Evolutionary conservation across 1,140 invertebrate genomes (phyloP).

Genomic region (Contarinia nasturtii): DNA sequence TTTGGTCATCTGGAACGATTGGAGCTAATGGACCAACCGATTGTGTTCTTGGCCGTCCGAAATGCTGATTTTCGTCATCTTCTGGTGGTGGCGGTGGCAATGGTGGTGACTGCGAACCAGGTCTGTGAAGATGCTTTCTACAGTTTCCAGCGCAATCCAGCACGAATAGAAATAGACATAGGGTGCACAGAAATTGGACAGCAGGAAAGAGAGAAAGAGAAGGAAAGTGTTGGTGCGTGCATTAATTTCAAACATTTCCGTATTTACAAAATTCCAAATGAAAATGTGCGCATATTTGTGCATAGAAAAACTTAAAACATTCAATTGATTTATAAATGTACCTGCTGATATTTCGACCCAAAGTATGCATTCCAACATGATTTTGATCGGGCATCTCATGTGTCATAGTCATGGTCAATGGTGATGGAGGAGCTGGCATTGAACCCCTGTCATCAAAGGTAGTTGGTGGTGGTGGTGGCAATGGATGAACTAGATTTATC

Average conservation of each 20-base stretch:
- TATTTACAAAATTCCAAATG: too few relatives aligned
- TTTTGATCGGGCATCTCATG: conserved; percentile 26
- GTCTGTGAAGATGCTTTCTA: conserved; percentile 21
- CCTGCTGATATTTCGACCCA: conserved; percentile 28
- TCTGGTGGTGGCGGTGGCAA: conserved; percentile 65
- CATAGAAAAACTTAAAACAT: too few relatives aligned
- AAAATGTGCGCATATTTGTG: too few relatives aligned
- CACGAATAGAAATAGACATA: neutral
- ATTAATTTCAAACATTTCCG: too few relatives aligned
- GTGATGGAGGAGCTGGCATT: conserved; percentile 69
- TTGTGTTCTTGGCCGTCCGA: conserved; percentile 37
- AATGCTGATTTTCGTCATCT: conserved; percentile 51
- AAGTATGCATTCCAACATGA: conserved; percentile 31
- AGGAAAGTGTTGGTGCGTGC: too few relatives aligned
- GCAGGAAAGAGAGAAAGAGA: too few relatives aligned
- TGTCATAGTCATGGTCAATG: conserved; percentile 34
- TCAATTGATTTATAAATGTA: too few relatives aligned
- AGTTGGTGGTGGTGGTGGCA: conserved; percentile 41
- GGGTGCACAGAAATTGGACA: too few relatives aligned
- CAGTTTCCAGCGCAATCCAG: neutral
- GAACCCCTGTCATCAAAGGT: conserved; percentile 39
- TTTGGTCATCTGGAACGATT: conserved; percentile 70
- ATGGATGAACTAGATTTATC: conserved; percentile 39
- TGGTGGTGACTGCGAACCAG: conserved; percentile 49
- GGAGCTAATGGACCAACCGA: conserved; percentile 43